Evolutionary conservation across 2,888 invertebrate genomes (phyloP), one percentile per base, ranked within the genome.

Genomic region (Acanthosepion pharaonis): DNA sequence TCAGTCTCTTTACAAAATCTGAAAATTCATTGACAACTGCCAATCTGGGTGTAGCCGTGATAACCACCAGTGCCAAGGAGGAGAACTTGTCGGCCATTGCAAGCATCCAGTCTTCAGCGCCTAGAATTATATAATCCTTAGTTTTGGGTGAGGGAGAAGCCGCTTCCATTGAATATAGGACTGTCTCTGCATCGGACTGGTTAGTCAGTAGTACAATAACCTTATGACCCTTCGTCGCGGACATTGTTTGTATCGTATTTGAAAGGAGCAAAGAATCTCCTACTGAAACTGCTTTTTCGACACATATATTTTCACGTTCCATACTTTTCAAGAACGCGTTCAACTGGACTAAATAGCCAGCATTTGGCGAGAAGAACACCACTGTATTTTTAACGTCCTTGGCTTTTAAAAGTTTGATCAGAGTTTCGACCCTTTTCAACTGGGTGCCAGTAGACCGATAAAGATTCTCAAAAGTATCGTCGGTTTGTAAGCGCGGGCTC

Each of bases 351-450:
- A 91, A 94, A 3, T 95, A 95, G 91, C 94, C 94, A 8, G 78
- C 95, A 18, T 95, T 96, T 23, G 95, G 94, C 8, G 96, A 96
- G 95, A 97, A 97, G 8, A 97, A 95, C 9, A 97, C 96, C 55
- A 97, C 97, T 6, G 97, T 97, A 95, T 97, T 97, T 55, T 96
- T 97, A 97, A 97, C 97, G 11, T 96, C 96, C 92, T 97, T 96
- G 92, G 96, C 95, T 92, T 96, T 96, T 94, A 97, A 95, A 6
- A 97, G 95, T 33, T 96, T 96, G 15, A 97, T 96, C 42, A 97
- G 96, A 0, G 97, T 96, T 42, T 96, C 95, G 94, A 96, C 96
- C 94, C 96, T 96, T 25, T 95, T 94, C 33, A 95, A 95, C 94
- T 96, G 95, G 15, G 97, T 96, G 6, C 97, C 96, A 11, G 96